Conservation (phyloP, 2,888 invertebrate species). For the Ormyrus labotus region DNA sequence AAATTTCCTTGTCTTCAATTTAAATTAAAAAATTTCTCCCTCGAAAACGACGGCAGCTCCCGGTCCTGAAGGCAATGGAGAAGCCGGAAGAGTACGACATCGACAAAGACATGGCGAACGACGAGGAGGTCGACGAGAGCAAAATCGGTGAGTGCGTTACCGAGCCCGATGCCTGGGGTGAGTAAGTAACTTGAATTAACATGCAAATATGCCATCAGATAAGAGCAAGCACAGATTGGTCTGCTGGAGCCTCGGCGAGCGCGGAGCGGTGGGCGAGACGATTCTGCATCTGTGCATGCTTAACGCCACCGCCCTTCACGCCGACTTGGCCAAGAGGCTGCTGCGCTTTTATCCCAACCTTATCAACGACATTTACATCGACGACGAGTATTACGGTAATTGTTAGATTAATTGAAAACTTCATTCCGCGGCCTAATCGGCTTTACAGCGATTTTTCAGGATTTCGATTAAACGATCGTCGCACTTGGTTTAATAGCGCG, state of each 20-base stretch:
- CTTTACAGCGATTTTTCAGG: no score
- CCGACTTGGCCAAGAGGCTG: constrained; percentile 94
- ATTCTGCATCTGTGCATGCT: constrained; percentile 95
- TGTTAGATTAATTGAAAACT: not conserved
- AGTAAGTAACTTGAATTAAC: not conserved
- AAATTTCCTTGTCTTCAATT: no score
- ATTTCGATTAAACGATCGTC: no score
- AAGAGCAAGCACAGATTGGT: constrained; percentile 84
- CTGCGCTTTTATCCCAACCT: constrained; percentile 95
- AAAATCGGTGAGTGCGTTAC: constrained; percentile 61
- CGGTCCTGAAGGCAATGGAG: constrained; percentile 86
- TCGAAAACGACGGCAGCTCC: constrained; percentile 77
- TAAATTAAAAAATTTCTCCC: no score
- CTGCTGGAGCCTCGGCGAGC: constrained; percentile 93
- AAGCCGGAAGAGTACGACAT: constrained; percentile 91
- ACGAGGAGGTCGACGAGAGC: constrained; percentile 67
- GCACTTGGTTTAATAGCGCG: no score
- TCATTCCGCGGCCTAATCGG: no score
- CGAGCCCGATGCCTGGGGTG: not conserved
- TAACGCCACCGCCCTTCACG: constrained; percentile 92
- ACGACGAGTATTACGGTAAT: constrained; percentile 97
- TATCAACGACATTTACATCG: constrained; percentile 96
- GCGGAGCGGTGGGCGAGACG: constrained; percentile 97
- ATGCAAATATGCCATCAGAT: constrained; percentile 61
- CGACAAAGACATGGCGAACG: constrained; percentile 84